Evolutionary conservation across 35 echinoderm and acorn worm species (phyloP).

Genomic region (Hemicentrotus pulcherrimus): DNA sequence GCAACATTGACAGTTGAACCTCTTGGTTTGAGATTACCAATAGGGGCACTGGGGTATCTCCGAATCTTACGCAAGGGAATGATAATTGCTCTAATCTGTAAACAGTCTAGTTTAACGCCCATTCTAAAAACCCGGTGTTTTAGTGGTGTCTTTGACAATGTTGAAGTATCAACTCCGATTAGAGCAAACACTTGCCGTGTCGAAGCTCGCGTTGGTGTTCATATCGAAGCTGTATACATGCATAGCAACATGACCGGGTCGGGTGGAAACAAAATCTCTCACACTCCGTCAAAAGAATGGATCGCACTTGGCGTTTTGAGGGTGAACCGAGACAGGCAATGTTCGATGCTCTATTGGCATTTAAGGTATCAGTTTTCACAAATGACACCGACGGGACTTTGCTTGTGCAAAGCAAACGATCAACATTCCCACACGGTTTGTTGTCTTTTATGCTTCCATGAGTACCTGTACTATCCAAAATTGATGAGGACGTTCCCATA

Average conservation of each 20-base stretch:
- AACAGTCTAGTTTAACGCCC: neutral
- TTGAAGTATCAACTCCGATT: neutral
- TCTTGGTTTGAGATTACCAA: neutral
- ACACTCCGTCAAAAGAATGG: neutral
- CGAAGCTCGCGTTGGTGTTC: neutral
- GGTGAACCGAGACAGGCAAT: neutral
- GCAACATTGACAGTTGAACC: neutral
- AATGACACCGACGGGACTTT: neutral
- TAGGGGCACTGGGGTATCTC: neutral
- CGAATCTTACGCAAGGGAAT: neutral
- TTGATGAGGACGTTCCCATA: neutral
- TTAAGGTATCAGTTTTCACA: neutral
- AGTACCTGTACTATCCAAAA: neutral
- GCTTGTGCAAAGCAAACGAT: neutral
- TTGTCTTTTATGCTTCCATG: neutral
- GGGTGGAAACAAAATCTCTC: neutral
- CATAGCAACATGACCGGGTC: neutral
- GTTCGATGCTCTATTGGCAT: neutral
- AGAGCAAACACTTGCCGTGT: neutral
- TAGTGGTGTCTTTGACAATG: neutral
- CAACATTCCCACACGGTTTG: neutral
- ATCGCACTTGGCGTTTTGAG: neutral
- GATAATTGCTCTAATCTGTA: neutral
- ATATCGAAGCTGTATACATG: neutral
- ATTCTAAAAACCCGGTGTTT: neutral